phyloP scores from a whole-genome alignment of 2,797 vertebrate genomes.

The Sarcophilus harrisii region DNA sequence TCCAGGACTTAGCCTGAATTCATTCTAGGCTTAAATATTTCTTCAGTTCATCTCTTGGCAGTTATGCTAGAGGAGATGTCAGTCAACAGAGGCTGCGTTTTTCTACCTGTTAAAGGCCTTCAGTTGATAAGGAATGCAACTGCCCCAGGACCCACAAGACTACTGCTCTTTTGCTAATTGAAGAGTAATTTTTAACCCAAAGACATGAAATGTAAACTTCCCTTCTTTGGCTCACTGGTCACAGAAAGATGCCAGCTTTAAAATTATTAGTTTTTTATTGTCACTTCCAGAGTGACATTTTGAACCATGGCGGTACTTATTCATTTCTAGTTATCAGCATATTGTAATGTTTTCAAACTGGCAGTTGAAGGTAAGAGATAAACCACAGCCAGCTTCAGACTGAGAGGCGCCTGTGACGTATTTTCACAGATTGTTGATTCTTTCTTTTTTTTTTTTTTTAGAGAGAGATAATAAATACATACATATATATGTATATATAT shows the following conservation, averaged over 20 bases:
- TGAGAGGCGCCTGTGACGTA: conserved; percentile 83
- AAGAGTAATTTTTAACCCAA: conserved; percentile 26
- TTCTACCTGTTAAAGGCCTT: background rate
- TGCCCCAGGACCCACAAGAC: background rate
- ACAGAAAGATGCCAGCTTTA: conserved; percentile 71
- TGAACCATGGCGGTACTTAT: conserved; percentile 77
- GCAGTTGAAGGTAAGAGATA: conserved; percentile 84
- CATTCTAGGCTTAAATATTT: background rate
- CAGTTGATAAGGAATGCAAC: background rate
- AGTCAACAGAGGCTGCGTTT: background rate
- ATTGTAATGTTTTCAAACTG: conserved; percentile 83
- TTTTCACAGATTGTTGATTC: conserved; percentile 40
- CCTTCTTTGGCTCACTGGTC: conserved; percentile 61
- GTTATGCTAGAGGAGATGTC: background rate
- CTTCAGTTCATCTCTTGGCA: background rate
- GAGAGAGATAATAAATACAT: conserved; percentile 69
- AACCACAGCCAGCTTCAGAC: conserved; percentile 84
- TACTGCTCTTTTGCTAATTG: background rate
- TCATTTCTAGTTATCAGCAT: conserved; percentile 86
- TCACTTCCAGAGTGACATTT: conserved; percentile 79
- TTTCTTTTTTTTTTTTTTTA: conserved; percentile 8
- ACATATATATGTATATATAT: conserved; percentile 54
- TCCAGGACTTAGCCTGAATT: rapidly evolving
- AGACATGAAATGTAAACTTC: conserved; percentile 54
- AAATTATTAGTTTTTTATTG: conserved; percentile 87